Evolutionary conservation across 2,113 vertebrate species (phyloP).

Genomic region (Naja naja): DNA sequence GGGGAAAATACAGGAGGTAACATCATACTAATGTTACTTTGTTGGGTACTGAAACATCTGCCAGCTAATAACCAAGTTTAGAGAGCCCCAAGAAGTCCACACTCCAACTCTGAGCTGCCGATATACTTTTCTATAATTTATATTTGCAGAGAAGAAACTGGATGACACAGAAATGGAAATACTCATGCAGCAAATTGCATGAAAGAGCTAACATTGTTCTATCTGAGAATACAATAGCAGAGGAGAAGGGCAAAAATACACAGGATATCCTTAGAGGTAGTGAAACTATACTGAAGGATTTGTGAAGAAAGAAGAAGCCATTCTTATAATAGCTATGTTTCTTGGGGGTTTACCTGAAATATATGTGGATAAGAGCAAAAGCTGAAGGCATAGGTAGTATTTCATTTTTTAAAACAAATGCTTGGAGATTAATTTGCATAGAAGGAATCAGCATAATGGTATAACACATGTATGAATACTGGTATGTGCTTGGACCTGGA

Average conservation of each 20-base stretch:
- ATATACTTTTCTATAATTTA: not conserved
- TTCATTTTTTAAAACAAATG: not conserved
- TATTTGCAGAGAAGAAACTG: not conserved
- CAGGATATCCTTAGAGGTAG: not conserved
- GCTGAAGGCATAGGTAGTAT: not conserved
- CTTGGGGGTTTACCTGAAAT: not conserved
- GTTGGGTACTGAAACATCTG: not conserved
- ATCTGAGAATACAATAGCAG: not conserved
- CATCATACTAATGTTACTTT: not conserved
- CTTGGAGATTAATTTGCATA: not conserved
- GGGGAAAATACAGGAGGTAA: too few species aligned
- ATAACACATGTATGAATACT: too few species aligned
- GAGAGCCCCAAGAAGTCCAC: not conserved
- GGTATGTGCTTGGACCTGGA: not conserved
- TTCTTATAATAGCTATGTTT: not conserved
- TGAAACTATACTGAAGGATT: not conserved
- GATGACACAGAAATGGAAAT: not conserved
- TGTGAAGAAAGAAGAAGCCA: not conserved
- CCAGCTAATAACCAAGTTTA: not conserved
- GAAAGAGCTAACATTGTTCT: not conserved
- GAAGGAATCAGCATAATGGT: not conserved
- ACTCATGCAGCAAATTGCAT: not conserved
- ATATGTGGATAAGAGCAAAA: not conserved
- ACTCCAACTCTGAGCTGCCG: not conserved
- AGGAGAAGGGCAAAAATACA: not conserved